Conservation (phyloP, 2,888 invertebrate genomes). For the Nineta flava region DNA sequence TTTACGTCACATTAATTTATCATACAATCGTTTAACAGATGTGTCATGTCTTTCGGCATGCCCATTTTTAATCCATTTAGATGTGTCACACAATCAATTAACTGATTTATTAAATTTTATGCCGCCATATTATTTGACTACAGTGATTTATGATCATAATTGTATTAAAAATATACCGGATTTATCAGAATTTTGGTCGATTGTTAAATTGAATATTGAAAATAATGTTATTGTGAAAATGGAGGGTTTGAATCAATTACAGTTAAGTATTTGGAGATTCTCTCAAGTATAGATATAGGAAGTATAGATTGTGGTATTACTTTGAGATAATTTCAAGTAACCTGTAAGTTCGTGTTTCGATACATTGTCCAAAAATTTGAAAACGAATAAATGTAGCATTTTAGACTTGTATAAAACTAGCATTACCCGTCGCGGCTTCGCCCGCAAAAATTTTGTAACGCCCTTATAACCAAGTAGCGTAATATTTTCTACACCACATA, state of each 20-base stretch:
- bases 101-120: slow-evolving; percentile 34
- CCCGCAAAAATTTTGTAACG: too few relatives aligned
- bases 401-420: too few relatives aligned
- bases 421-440: too few relatives aligned
- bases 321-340: too few relatives aligned
- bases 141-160: slow-evolving; percentile 42
- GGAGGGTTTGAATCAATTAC: slow-evolving; percentile 34
- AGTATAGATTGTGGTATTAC: too few relatives aligned
- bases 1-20: slow-evolving; percentile 41
- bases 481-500: too few relatives aligned
- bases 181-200: slow-evolving; percentile 41
- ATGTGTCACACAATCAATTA: slow-evolving; percentile 38
- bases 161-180: slow-evolving; percentile 34
- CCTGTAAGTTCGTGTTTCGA: too few relatives aligned
- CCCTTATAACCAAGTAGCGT: too few relatives aligned
- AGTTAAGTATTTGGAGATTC: slow-evolving; percentile 24
- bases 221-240: slow-evolving; percentile 41
- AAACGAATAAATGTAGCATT: too few relatives aligned
- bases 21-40: slow-evolving; percentile 35
- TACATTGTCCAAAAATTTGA: too few relatives aligned
- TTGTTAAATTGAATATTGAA: slow-evolving; percentile 40
- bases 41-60: slow-evolving; percentile 34
- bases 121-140: slow-evolving; percentile 42
- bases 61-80: slow-evolving; percentile 38
- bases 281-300: too few relatives aligned